These are phyloP conservation scores for Mellilla xanthometata DNA, from an alignment of 2,888 invertebrate genomes.

Conservation along the genomic window DNA sequence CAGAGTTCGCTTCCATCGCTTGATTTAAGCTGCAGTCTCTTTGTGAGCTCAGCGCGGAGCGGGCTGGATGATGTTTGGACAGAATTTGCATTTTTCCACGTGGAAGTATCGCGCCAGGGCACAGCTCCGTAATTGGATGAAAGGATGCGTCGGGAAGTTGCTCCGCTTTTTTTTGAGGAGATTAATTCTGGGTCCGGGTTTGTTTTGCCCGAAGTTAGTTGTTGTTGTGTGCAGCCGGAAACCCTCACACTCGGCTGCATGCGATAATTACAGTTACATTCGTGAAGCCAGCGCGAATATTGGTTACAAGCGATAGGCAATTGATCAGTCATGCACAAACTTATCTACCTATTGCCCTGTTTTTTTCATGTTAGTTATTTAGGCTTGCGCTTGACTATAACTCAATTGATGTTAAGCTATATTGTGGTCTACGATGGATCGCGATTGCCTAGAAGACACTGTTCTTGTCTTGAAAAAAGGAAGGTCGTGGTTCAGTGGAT, in stretches of 20 bases:
- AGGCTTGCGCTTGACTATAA: too few relatives aligned
- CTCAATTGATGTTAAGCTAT: too few relatives aligned
- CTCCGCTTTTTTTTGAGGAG: slow-evolving; percentile 10
- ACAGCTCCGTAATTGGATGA: slow-evolving; percentile 27
- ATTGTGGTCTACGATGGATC: too few relatives aligned
- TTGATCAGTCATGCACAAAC: too few relatives aligned
- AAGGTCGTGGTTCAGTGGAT: too few relatives aligned
- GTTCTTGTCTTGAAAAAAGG: too few relatives aligned
- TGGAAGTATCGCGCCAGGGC: slow-evolving; percentile 23
- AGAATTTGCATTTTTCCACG: slow-evolving; percentile 39
- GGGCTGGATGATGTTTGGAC: slow-evolving; percentile 32
- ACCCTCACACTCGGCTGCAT: slow-evolving; percentile 21
- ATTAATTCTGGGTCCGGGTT: slow-evolving; percentile 9
- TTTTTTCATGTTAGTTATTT: too few relatives aligned
- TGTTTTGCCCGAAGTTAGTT: slow-evolving; percentile 13
- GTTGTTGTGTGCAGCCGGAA: slow-evolving; percentile 12
- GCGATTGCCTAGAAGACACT: too few relatives aligned
- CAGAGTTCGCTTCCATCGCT: slow-evolving; percentile 15
- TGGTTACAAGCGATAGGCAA: not conserved
- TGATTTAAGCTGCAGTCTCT: slow-evolving; percentile 22
- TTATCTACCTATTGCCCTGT: too few relatives aligned
- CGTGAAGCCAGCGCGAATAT: slow-evolving; percentile 1
- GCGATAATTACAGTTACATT: slow-evolving; percentile 8
- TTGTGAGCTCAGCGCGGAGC: slow-evolving; percentile 30
- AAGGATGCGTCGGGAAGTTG: slow-evolving; percentile 24